Base-by-base conservation (phyloP, 2,888 invertebrate genomes). In the Eupelmus urozonus region DNA sequence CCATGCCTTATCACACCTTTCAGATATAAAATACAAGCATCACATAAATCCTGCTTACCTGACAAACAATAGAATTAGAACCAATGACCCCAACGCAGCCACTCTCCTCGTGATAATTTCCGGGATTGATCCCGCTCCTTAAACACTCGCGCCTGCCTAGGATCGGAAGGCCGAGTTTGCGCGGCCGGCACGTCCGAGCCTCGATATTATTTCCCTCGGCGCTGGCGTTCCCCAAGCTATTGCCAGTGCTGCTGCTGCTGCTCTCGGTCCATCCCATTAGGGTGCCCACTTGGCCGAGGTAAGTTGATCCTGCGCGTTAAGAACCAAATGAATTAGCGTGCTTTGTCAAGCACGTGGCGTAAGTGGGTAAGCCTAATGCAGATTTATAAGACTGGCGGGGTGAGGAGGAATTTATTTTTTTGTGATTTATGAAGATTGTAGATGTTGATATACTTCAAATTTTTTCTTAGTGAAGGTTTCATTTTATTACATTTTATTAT, bases 51-150 rank as follows among this genome's bases (percentile, higher is more conserved):
- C 16, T 13, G 16, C 85, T 88, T 88, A 93, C 93, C 81, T 89
- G 85, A 82, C 93, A 93, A 73, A 92, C 84, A 13, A 91, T 87
- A 60, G 91, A 91, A 25, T 84, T 87, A 18, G 90, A 86, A 7
- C 92, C 92, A 59, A 92, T 82, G 25, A 93, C 88, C 1, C 93
- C 93, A 13, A 92, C 84, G 82, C 93, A 93, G 18, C 92, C 92
- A 73, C 92, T 92, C 83, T 93, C 92, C 23, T 86, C 82, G 55
- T 91, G 91, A 66, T 90, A 87, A 73, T 87, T 85, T 23, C 83
- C 82, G 0, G 84, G 67, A 71, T 90, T 86, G 0, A 86, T 82
- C 1, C 89, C 87, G 1, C 89, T 88, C 74, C 86, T 88, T 0
- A 90, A 78, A 84, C 93, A 93, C 73, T 91, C 90, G 9, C 84